A percentile compares a stretch with the other conserved stretches of the same genome.
phyloP scores from a whole-genome alignment of 2,113 vertebrate species.

The Cephalopholis sonnerati region DNA sequence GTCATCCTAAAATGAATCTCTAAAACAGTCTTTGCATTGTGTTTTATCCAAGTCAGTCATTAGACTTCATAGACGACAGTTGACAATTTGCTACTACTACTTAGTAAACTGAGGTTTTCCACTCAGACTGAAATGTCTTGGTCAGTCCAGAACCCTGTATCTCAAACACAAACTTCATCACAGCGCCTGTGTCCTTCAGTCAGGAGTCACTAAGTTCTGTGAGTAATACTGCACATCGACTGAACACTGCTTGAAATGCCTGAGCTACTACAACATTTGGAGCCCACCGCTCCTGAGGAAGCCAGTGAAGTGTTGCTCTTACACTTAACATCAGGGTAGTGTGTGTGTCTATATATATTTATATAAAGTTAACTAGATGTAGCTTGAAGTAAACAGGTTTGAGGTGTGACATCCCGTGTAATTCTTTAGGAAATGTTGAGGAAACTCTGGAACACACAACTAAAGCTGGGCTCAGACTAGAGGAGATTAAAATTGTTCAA shows the following conservation, averaged over 20 bases:
- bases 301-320: neutral
- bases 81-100: neutral
- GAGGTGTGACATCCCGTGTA: too few relatives aligned
- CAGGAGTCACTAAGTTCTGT: neutral
- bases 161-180: neutral
- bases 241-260: slow-evolving; percentile 69
- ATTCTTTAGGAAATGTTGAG: too few relatives aligned
- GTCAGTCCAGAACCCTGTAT: neutral
- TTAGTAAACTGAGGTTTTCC: neutral
- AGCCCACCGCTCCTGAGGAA: neutral
- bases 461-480: too few relatives aligned
- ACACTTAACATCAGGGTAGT: neutral
- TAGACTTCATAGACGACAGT: neutral
- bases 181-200: neutral
- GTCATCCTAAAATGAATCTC: neutral
- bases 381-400: too few relatives aligned
- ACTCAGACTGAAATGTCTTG: slow-evolving; percentile 1
- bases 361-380: neutral
- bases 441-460: neutral
- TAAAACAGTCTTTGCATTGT: neutral
- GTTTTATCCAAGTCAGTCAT: neutral
- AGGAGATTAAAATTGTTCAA: too few relatives aligned
- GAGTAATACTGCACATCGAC: slow-evolving; percentile 74
- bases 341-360: neutral
- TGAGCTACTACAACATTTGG: slow-evolving; percentile 26